Percentiles rank a stretch among this genome's conserved stretches.
These are phyloP conservation scores for Parasteatoda lunata DNA, from an alignment of 2,888 invertebrate species.

Conservation along the genomic window DNA sequence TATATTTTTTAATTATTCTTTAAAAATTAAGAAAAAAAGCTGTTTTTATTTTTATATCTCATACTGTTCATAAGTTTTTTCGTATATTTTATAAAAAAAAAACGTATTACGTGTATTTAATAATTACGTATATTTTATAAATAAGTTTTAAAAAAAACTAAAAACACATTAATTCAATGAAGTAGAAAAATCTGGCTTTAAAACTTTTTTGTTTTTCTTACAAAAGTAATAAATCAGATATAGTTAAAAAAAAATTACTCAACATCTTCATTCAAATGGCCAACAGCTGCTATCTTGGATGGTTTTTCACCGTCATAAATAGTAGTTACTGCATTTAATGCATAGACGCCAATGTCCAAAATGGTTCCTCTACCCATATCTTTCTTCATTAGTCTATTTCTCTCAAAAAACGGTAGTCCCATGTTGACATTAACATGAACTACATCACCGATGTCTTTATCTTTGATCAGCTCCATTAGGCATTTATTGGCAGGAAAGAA, in stretches of 20 bases:
- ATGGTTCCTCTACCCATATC: slow-evolving; percentile 85
- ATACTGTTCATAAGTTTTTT: too few relatives aligned
- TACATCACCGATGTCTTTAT: slow-evolving; percentile 83
- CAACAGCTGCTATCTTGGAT: slow-evolving; percentile 80
- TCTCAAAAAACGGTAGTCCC: slow-evolving; percentile 78
- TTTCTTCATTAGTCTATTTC: slow-evolving; percentile 78
- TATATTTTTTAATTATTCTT: too few relatives aligned
- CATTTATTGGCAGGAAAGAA: slow-evolving; percentile 83
- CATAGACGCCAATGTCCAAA: slow-evolving; percentile 85
- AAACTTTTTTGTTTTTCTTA: too few relatives aligned
- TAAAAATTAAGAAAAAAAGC: too few relatives aligned
- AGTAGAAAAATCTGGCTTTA: too few relatives aligned
- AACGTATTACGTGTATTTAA: too few relatives aligned
- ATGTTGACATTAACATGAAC: slow-evolving; percentile 81
- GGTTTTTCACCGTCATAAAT: slow-evolving; percentile 83
- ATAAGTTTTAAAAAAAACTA: too few relatives aligned
- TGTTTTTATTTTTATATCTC: too few relatives aligned
- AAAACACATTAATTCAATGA: too few relatives aligned
- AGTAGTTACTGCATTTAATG: slow-evolving; percentile 82
- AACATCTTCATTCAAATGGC: slow-evolving; percentile 81
- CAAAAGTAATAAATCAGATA: too few relatives aligned
- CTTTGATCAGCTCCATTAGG: slow-evolving; percentile 78
- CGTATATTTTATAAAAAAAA: too few relatives aligned
- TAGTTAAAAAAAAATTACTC: slow-evolving; percentile 8
- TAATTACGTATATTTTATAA: too few relatives aligned